Evolutionary conservation across 2,113 vertebrate species (phyloP).

Genomic region (Oxyruncus cristatus): DNA sequence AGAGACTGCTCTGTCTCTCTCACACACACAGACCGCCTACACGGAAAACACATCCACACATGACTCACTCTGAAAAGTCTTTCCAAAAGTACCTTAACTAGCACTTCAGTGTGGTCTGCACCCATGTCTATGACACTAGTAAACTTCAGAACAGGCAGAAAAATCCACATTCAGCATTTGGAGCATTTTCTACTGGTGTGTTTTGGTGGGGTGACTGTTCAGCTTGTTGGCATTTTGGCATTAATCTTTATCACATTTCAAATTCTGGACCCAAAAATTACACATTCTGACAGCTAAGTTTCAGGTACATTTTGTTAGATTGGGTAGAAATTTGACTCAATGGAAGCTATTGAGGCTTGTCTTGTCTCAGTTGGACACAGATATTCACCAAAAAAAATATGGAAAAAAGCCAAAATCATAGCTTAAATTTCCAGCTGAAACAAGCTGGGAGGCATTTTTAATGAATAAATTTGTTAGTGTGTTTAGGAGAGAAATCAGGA

Average conservation of each 20-base stretch:
- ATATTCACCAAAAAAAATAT: neutral
- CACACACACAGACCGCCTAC: neutral
- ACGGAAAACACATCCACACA: neutral
- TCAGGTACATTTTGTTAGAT: neutral
- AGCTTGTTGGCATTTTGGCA: neutral
- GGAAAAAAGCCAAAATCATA: neutral
- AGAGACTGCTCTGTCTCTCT: neutral
- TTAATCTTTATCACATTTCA: neutral
- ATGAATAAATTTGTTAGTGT: conserved; percentile 35
- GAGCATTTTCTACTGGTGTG: neutral
- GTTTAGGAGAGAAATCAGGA: conserved; percentile 16
- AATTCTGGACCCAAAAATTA: neutral
- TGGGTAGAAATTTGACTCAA: neutral
- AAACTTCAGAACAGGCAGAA: neutral
- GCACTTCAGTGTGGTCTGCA: neutral
- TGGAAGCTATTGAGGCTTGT: neutral
- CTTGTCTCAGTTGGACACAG: neutral
- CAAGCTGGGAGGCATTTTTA: conserved; percentile 53
- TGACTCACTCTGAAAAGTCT: neutral
- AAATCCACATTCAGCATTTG: neutral
- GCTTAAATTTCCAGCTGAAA: conserved; percentile 38
- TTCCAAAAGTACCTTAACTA: neutral
- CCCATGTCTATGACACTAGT: neutral
- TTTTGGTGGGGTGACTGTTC: neutral
- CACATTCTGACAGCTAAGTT: neutral